Conservation (phyloP, 2,113 vertebrate genomes). For the Python bivittatus region DNA sequence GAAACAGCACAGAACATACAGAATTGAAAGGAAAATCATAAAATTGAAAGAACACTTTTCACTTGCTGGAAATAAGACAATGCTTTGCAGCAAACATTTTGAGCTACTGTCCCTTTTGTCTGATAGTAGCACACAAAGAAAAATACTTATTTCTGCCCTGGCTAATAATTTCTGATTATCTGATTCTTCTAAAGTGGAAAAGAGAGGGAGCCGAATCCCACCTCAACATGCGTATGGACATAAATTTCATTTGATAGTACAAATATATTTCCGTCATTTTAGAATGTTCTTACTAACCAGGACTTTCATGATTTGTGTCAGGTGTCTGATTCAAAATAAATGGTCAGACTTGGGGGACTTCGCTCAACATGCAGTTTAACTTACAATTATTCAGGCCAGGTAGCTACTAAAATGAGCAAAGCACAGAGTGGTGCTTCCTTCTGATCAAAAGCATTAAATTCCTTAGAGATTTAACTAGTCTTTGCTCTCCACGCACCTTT, state of each 20-base stretch:
- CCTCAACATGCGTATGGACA: background rate
- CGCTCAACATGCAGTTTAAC: slow-evolving; percentile 13
- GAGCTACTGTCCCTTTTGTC: background rate
- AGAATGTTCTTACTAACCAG: background rate
- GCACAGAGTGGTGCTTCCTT: slow-evolving; percentile 3
- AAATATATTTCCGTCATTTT: slow-evolving; percentile 6
- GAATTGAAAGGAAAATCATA: background rate
- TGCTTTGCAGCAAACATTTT: background rate
- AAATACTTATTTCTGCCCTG: slow-evolving; percentile 9
- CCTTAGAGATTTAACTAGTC: accelerated
- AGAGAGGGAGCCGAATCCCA: background rate
- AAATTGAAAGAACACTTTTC: background rate
- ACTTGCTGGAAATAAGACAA: background rate
- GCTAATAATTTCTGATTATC: slow-evolving; percentile 14
- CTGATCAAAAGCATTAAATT: slow-evolving; percentile 29
- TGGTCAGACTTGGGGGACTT: background rate
- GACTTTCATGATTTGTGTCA: background rate
- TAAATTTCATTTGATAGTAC: slow-evolving; percentile 16
- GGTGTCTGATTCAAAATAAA: slow-evolving; percentile 24
- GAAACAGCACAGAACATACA: background rate
- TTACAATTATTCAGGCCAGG: slow-evolving; percentile 15
- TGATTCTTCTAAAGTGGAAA: background rate
- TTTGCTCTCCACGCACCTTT: slow-evolving; percentile 25
- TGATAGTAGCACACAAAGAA: background rate
- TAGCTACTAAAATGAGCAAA: background rate